A percentile compares a stretch with the other conserved stretches of the same genome.
These are phyloP conservation scores for Callospermophilus lateralis DNA, from an alignment of 2,113 vertebrate species.

Conservation along the genomic window DNA sequence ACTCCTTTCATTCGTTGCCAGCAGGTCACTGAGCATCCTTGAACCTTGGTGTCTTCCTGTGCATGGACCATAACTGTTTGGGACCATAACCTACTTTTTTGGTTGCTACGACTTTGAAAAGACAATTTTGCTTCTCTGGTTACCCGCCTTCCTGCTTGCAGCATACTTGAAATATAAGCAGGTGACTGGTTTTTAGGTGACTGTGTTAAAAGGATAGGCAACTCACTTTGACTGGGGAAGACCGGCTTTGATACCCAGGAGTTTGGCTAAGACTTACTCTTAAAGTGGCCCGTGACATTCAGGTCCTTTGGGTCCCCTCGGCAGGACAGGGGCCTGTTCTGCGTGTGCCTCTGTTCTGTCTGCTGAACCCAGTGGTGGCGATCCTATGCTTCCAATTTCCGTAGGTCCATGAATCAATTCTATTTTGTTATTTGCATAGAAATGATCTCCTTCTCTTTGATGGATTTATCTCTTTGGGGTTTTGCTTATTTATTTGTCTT, in stretches of 20 bases:
- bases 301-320: not conserved
- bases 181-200: not conserved
- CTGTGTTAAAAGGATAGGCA: not conserved
- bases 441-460: not conserved
- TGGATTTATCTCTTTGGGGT: not conserved
- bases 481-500: conserved; percentile 19
- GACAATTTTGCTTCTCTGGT: not conserved
- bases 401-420: not conserved
- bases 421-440: not conserved
- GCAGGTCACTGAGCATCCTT: not conserved
- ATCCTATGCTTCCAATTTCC: not conserved
- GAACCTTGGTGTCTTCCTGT: not conserved
- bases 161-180: not conserved
- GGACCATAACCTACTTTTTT: not conserved
- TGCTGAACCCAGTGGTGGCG: not conserved
- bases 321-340: not conserved
- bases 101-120: not conserved
- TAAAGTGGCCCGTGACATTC: not conserved
- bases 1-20: not conserved
- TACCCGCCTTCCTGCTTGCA: not conserved
- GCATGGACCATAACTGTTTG: not conserved
- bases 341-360: no score
- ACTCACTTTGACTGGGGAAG: not conserved
- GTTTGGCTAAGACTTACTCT: not conserved
- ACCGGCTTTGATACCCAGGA: not conserved